A percentile compares a stretch with the other conserved stretches of the same genome.
phyloP scores from a whole-genome alignment of 2,888 invertebrate species.

The Caenorhabditis imperialis region DNA sequence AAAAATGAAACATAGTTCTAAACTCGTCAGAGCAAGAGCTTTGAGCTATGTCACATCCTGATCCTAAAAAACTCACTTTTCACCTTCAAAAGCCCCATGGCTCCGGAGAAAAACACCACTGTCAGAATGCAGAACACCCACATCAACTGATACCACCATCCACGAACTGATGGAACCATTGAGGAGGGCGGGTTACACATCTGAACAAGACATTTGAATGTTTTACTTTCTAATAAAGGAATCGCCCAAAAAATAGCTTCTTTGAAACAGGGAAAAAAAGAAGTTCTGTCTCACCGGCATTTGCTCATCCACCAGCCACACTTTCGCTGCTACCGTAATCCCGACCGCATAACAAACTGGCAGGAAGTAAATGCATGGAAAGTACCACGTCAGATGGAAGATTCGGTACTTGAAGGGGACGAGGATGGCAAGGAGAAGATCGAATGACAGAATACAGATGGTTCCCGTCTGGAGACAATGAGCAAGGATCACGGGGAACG shows the following conservation, averaged over 20 bases:
- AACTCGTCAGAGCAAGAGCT: not conserved
- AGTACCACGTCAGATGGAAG: constrained; percentile 11
- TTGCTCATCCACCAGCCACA: constrained; percentile 6
- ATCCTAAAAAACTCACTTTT: not conserved
- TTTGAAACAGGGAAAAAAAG: too few relatives aligned
- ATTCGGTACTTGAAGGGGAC: constrained; percentile 19
- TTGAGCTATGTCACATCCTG: not conserved
- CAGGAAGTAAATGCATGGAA: constrained; percentile 7
- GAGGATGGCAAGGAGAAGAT: constrained; percentile 26
- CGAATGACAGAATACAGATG: constrained; percentile 24
- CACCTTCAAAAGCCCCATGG: not conserved
- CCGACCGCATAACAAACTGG: constrained; percentile 7
- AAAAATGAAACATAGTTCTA: too few relatives aligned
- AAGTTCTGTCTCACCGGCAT: constrained; percentile 5
- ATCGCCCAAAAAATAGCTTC: too few relatives aligned
- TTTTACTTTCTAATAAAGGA: too few relatives aligned
- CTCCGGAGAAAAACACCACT: constrained; percentile 19
- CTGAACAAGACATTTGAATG: constrained; percentile 2
- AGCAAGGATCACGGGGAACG: constrained; percentile 24
- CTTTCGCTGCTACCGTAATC: constrained; percentile 7
- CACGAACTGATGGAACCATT: constrained; percentile 1
- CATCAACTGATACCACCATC: constrained; percentile 36
- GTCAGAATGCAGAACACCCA: constrained; percentile 19
- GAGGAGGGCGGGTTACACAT: constrained; percentile 39
- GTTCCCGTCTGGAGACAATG: constrained; percentile 41